Conservation (phyloP, 2,797 vertebrate species). For the Borostomias antarcticus region DNA sequence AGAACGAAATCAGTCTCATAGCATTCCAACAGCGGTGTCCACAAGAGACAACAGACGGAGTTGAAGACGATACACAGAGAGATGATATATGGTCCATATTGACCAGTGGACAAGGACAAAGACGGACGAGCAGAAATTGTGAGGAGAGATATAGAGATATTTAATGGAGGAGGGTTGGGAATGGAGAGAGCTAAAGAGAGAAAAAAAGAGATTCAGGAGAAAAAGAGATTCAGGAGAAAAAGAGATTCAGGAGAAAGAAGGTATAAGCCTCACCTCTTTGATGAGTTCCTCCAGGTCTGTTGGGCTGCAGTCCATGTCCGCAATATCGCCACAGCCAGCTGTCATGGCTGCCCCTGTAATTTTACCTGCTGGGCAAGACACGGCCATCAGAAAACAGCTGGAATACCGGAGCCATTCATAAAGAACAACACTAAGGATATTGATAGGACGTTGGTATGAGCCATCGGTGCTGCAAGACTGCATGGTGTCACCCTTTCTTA, state of each 20-base stretch:
- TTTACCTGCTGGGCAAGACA: slow-evolving; percentile 76
- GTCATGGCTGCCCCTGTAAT: slow-evolving; percentile 43
- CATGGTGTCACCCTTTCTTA: no score
- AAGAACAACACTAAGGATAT: background rate
- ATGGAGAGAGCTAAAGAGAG: slow-evolving; percentile 9
- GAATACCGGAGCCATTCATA: background rate
- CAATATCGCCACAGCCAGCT: slow-evolving; percentile 65
- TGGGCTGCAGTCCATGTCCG: slow-evolving; percentile 86
- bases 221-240: background rate
- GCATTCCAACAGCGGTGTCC: background rate
- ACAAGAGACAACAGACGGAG: no score
- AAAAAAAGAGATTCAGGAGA: background rate
- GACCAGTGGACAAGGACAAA: background rate
- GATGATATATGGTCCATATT: background rate
- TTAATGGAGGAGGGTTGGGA: background rate
- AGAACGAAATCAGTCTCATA: background rate
- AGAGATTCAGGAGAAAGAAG: background rate
- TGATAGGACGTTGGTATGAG: no score
- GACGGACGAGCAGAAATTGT: background rate
- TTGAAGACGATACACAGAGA: background rate
- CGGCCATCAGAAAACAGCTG: background rate
- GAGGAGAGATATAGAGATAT: background rate
- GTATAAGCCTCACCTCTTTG: slow-evolving; percentile 81
- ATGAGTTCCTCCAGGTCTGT: slow-evolving; percentile 86
- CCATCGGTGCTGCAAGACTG: no score